Percentiles rank a stretch among this genome's conserved stretches.
phyloP scores from a whole-genome alignment of 2,888 invertebrate genomes.

The Hyppa rectilinea region DNA sequence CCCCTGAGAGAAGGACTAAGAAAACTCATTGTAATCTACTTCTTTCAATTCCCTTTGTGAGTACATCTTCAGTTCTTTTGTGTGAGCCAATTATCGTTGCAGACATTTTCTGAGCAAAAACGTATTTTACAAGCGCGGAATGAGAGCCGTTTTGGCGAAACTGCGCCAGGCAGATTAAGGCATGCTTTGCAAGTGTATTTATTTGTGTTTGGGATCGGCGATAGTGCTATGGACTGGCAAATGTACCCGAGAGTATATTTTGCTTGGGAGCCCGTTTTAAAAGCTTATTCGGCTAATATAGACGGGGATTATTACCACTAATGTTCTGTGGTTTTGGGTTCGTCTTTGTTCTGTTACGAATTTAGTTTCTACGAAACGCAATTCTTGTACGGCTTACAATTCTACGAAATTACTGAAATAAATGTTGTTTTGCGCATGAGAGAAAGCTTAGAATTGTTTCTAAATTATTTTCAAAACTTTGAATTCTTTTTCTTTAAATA shows the following conservation, averaged over 20 bases:
- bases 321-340: conserved; percentile 41
- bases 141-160: conserved; percentile 68
- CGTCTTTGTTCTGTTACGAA: conserved; percentile 43
- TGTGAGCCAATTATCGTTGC: conserved; percentile 86
- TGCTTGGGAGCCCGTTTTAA: conserved; percentile 16
- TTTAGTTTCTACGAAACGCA: conserved; percentile 21
- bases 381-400: background rate
- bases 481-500: background rate
- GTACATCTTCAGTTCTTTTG: conserved; percentile 84
- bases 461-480: background rate
- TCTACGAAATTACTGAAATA: background rate
- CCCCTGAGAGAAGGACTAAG: conserved; percentile 63
- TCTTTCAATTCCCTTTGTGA: conserved; percentile 86
- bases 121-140: conserved; percentile 78
- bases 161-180: conserved; percentile 54
- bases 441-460: background rate
- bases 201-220: conserved; percentile 44
- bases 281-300: conserved; percentile 40
- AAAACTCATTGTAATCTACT: conserved; percentile 84
- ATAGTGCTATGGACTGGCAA: conserved; percentile 41
- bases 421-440: background rate
- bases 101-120: conserved; percentile 80
- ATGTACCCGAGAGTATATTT: conserved; percentile 28
- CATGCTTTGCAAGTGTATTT: conserved; percentile 58
- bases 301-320: conserved; percentile 50